Base-by-base conservation (phyloP, 2,888 invertebrate species). In the Dichetophora obliterata region DNA sequence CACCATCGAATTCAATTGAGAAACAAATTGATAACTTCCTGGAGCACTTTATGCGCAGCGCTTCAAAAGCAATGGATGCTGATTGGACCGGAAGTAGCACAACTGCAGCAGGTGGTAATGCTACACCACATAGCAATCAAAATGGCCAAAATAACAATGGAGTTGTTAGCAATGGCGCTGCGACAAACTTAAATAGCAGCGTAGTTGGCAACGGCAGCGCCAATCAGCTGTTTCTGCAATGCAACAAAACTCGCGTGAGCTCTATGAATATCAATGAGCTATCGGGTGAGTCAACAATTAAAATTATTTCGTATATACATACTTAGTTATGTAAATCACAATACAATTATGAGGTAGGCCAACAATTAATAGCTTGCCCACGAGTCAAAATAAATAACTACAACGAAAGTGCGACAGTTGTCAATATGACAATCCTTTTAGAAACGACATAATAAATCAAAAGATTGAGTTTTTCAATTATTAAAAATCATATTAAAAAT, bases 1-100 rank as follows among this genome's bases (percentile, higher is more conserved):
- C 93, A 84, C 92, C 93, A 84, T 86, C 87, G 74, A 92, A 92
- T 82, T 94, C 92, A 83, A 93, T 94, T 89, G 95, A 95, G 91
- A 94, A 93, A 85, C 94, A 95, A 91, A 95, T 95, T 91, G 95
- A 95, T 92, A 94, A 93, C 90, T 95, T 95, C 91, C 90, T 95
- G 89, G 95, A 94, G 91, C 94, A 94, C 88, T 94, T 95, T 88
- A 94, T 94, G 88, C 92, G 93, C 82, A 94, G 94, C 90, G 94
- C 94, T 83, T 94, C 94, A 75, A 93, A 93, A 86, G 94, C 94
- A 77, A 94, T 94, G 92, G 94, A 94, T 83, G 84, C 85, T 68
- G 88, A 87, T 74, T 87, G 87, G 87, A 83, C 82, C 61, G 81
- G 81, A 66, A 80, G 68, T 24, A 68, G 69, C 70, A 68, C 73